Evolutionary conservation across 2,797 vertebrate species (phyloP).

Genomic region (Thripadectes ignobilis): DNA sequence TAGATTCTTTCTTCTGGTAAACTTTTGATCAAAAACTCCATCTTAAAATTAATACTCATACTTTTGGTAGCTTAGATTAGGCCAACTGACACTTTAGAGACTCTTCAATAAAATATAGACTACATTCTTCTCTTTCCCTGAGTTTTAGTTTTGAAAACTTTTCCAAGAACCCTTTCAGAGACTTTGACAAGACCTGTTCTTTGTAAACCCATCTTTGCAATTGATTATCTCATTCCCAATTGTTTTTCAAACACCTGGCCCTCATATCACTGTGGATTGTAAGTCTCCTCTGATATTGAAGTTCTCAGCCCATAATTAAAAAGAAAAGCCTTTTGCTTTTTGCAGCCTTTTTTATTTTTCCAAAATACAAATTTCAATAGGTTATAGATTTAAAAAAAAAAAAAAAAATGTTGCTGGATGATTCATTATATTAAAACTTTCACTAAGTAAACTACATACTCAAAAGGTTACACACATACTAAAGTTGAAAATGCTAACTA

Average conservation of each 20-base stretch:
- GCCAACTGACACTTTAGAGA: not conserved
- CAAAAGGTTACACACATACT: not conserved
- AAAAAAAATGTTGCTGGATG: not conserved
- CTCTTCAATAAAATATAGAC: not conserved
- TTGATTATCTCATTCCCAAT: not conserved
- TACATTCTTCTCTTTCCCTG: not conserved
- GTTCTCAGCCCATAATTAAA: not conserved
- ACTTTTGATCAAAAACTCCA: not conserved
- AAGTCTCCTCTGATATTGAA: not conserved
- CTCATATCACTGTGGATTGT: not conserved
- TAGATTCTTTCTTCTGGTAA: not conserved
- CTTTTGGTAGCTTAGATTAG: not conserved
- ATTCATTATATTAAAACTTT: not conserved
- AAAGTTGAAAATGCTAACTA: not conserved
- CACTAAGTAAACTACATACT: not conserved
- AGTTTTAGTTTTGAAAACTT: not conserved
- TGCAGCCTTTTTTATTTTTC: not conserved
- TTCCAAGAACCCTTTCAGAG: not conserved
- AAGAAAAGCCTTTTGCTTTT: not conserved
- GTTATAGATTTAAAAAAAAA: not conserved
- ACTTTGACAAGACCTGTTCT: not conserved
- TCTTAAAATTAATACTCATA: not conserved
- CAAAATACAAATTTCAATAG: not conserved
- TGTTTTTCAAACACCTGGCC: not conserved
- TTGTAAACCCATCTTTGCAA: not conserved